Evolutionary conservation across 1,140 invertebrate genomes (phyloP).

Genomic region (Formica exsecta): DNA sequence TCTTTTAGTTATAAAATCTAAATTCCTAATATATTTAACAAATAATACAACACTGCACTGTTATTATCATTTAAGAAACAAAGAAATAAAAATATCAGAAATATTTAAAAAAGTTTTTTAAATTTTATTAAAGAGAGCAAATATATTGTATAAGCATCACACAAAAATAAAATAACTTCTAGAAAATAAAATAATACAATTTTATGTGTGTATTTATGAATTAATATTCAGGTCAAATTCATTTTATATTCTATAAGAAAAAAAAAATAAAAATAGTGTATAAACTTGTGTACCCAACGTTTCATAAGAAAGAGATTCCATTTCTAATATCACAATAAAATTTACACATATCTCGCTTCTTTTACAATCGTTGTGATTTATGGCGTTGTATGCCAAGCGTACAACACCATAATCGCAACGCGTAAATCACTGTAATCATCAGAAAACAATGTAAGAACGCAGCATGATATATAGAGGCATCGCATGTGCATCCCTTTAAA

Average conservation of each 20-base stretch:
- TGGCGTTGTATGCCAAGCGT: not conserved
- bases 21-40: not conserved
- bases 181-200: not conserved
- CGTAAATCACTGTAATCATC: conserved; percentile 24
- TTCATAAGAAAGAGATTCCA: not conserved
- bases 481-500: not conserved
- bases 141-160: not conserved
- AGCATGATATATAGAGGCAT: not conserved
- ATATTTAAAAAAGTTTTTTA: not conserved
- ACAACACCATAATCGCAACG: not conserved
- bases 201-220: not conserved
- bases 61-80: not conserved
- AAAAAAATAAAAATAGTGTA: not conserved
- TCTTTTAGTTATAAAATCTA: not conserved
- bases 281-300: not conserved
- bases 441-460: not conserved
- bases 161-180: not conserved
- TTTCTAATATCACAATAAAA: not conserved
- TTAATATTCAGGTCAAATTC: not conserved
- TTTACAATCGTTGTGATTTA: not conserved
- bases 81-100: not conserved
- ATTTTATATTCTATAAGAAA: not conserved
- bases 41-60: not conserved
- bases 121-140: not conserved
- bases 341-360: not conserved